These are phyloP conservation scores for Anastatus disparis DNA, from an alignment of 1,140 invertebrate species.

Conservation along the genomic window DNA sequence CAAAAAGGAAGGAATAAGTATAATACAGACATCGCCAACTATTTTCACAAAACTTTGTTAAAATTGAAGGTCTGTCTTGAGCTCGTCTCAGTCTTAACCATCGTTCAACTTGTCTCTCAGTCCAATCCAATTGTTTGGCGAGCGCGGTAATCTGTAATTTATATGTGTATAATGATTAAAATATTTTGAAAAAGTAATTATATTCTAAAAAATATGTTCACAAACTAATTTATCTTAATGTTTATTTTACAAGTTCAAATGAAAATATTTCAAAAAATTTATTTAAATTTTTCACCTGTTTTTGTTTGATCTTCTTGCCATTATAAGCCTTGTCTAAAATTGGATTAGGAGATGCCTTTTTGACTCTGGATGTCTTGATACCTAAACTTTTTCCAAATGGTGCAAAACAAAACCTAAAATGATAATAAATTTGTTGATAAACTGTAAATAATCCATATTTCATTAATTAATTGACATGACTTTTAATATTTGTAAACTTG, in stretches of 20 bases:
- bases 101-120: slow-evolving; percentile 88
- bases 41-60: slow-evolving; percentile 93
- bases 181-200: no score
- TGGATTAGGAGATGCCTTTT: slow-evolving; percentile 76
- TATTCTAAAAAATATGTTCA: no score
- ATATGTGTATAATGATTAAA: slow-evolving; percentile 11
- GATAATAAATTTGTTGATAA: slow-evolving; percentile 36
- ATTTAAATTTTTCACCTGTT: slow-evolving; percentile 69
- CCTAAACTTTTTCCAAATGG: slow-evolving; percentile 81
- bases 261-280: background rate
- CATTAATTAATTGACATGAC: no score
- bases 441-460: no score
- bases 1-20: slow-evolving; percentile 83
- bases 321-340: slow-evolving; percentile 80
- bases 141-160: slow-evolving; percentile 75
- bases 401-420: slow-evolving; percentile 78
- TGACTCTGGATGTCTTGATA: slow-evolving; percentile 80
- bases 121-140: slow-evolving; percentile 88
- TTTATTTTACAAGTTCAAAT: no score
- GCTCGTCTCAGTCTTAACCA: slow-evolving; percentile 86
- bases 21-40: slow-evolving; percentile 92
- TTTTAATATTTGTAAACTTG: no score
- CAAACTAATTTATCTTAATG: background rate
- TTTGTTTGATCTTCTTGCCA: slow-evolving; percentile 77
- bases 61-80: slow-evolving; percentile 86